Percentiles rank a stretch among this genome's conserved stretches.
Evolutionary conservation across 1,140 invertebrate genomes (phyloP).

Genomic region (Panulirus ornatus): DNA sequence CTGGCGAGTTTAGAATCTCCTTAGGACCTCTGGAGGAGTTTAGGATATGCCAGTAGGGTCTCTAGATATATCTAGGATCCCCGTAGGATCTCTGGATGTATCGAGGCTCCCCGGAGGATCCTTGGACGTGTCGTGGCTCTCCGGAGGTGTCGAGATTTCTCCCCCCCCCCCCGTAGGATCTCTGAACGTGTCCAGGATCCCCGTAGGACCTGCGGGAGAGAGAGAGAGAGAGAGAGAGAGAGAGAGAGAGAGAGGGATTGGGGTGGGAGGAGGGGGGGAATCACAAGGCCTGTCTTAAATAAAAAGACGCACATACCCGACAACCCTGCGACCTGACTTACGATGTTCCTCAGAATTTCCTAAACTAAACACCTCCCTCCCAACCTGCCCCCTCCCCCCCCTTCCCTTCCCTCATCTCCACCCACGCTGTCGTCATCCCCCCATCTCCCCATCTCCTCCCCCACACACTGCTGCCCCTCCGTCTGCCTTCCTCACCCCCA

Average conservation of each 20-base stretch:
- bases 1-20: too few relatives aligned
- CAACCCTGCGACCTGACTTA: conserved; percentile 16
- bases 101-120: too few relatives aligned
- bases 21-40: too few relatives aligned
- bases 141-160: too few relatives aligned
- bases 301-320: conserved; percentile 20
- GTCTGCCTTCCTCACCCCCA: neutral
- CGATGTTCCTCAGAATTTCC: conserved; percentile 28
- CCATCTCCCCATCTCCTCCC: neutral
- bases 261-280: neutral
- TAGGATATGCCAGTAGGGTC: too few relatives aligned
- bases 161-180: too few relatives aligned
- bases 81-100: too few relatives aligned
- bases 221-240: neutral
- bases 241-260: neutral
- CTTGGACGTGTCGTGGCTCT: too few relatives aligned
- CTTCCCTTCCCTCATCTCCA: neutral
- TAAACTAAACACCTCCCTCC: neutral
- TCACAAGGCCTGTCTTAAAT: conserved; percentile 31
- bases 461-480: neutral
- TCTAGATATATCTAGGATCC: too few relatives aligned
- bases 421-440: neutral
- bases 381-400: neutral
- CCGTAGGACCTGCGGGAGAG: neutral
- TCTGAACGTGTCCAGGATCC: too few relatives aligned